Conservation (phyloP, 2,888 invertebrate species). For the Caenorhabditis sp. region DNA sequence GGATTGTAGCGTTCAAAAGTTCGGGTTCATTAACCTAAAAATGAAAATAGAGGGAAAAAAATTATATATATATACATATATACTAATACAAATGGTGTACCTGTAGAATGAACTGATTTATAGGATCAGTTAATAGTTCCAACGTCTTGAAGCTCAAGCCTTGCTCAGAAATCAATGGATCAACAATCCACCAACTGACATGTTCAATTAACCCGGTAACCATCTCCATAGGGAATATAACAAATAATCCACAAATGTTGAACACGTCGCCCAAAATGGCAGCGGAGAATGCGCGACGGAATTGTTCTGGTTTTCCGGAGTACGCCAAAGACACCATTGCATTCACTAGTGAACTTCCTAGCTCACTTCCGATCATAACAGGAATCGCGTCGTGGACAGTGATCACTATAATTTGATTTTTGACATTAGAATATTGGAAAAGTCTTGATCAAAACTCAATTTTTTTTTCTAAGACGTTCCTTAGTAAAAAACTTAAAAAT, state of each 20-base stretch:
- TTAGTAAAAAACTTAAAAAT: too few relatives aligned
- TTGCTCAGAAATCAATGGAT: conserved; percentile 53
- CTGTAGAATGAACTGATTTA: conserved; percentile 59
- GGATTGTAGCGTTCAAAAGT: conserved; percentile 52
- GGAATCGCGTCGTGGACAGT: conserved; percentile 74
- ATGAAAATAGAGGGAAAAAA: not conserved
- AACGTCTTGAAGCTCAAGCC: conserved; percentile 60
- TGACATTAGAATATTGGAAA: not conserved
- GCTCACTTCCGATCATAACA: conserved; percentile 76
- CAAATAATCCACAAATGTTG: conserved; percentile 75
- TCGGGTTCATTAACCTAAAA: conserved; percentile 55
- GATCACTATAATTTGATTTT: conserved; percentile 63
- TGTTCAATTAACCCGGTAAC: conserved; percentile 61
- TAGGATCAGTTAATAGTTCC: conserved; percentile 60
- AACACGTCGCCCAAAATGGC: conserved; percentile 76
- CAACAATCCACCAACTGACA: conserved; percentile 55
- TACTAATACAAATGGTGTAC: conserved; percentile 40
- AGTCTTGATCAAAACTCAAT: not conserved
- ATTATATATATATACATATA: too few relatives aligned
- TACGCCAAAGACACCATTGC: conserved; percentile 74
- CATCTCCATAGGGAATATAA: conserved; percentile 74
- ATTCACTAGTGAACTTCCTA: conserved; percentile 76
- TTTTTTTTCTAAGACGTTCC: too few relatives aligned
- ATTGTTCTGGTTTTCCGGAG: conserved; percentile 68
- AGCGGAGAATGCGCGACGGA: conserved; percentile 74